Conservation (phyloP, 2,888 invertebrate species). For the Amitus sp. region DNA sequence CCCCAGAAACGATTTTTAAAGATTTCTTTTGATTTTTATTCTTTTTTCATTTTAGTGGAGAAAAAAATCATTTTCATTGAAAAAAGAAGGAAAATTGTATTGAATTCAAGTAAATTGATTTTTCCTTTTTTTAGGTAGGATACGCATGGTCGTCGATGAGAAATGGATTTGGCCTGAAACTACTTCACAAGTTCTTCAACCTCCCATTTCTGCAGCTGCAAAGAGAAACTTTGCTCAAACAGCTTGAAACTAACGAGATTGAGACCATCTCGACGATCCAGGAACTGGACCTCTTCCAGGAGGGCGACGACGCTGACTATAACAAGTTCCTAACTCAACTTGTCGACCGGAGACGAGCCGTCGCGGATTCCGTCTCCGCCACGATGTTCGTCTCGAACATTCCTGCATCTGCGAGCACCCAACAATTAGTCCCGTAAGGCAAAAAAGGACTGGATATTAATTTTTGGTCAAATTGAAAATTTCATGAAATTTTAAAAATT, state of each 20-base stretch:
- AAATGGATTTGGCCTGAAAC: conserved; percentile 92
- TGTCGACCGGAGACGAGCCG: conserved; percentile 78
- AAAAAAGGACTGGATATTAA: too few species aligned
- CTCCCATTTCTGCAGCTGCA: conserved; percentile 93
- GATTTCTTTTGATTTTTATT: too few species aligned
- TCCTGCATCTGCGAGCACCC: conserved; percentile 52
- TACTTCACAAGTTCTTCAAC: conserved; percentile 94
- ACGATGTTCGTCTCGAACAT: conserved; percentile 63
- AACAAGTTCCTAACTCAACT: conserved; percentile 79
- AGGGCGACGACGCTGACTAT: conserved; percentile 81
- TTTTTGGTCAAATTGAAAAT: background rate
- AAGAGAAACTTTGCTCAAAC: conserved; percentile 82
- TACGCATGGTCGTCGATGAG: conserved; percentile 95
- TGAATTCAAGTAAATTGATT: too few species aligned
- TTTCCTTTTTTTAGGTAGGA: conserved; percentile 71
- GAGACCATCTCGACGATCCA: conserved; percentile 82
- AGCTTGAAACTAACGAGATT: conserved; percentile 84
- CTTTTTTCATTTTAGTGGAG: too few species aligned
- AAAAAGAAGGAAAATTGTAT: too few species aligned
- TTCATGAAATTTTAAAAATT: background rate
- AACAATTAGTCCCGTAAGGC: conserved; percentile 46
- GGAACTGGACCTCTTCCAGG: conserved; percentile 81
- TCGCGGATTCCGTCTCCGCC: conserved; percentile 73
- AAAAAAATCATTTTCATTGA: too few species aligned
- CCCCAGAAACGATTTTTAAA: too few species aligned